phyloP scores from a whole-genome alignment of 2,888 invertebrate species.

The Petrolisthes manimaculis region DNA sequence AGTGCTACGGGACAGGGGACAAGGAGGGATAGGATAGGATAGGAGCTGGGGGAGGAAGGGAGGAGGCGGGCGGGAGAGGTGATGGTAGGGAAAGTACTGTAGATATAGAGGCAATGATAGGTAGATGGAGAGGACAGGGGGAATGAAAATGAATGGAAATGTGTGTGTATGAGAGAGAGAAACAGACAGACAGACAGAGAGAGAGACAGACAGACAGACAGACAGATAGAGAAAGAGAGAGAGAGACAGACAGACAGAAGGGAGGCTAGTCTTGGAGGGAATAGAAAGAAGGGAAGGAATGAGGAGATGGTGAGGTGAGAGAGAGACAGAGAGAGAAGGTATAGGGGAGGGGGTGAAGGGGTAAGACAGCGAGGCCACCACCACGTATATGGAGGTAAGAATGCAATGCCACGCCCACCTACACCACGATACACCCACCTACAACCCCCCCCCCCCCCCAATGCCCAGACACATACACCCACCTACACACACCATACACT shows the following conservation, averaged over 20 bases:
- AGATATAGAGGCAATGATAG: too few species aligned
- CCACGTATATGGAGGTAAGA: not conserved
- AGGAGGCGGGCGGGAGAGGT: not conserved
- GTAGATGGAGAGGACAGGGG: not conserved
- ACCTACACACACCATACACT: not conserved
- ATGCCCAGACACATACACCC: not conserved
- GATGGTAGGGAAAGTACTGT: too few species aligned
- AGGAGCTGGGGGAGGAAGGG: too few species aligned
- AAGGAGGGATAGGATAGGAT: too few species aligned
- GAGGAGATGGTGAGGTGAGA: not conserved
- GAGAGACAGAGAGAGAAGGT: not conserved
- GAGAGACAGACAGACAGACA: not conserved
- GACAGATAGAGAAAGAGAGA: not conserved
- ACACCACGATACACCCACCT: constrained; percentile 16
- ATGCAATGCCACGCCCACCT: constrained; percentile 1
- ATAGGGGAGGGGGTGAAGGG: not conserved
- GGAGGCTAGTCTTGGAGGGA: not conserved
- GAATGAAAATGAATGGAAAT: not conserved
- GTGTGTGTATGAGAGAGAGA: too few species aligned
- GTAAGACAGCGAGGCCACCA: not conserved
- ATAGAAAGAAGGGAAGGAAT: not conserved
- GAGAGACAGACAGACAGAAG: not conserved
- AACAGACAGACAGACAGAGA: too few species aligned
- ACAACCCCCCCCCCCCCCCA: too few species aligned
- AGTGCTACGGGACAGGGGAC: too few species aligned